Base-by-base conservation (phyloP, 2,888 invertebrate species). In the Drosophila pegasa region DNA sequence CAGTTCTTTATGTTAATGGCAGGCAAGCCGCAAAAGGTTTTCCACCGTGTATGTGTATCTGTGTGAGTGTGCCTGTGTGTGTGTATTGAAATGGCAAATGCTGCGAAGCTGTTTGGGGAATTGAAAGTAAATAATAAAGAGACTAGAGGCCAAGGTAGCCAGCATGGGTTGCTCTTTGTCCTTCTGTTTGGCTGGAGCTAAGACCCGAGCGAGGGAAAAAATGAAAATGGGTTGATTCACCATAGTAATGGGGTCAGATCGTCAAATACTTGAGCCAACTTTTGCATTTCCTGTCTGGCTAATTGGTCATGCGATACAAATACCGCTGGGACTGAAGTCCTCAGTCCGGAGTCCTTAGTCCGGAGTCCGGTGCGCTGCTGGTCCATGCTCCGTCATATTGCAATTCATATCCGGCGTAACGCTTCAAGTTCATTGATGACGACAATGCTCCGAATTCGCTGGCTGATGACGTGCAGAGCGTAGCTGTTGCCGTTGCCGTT, bases 51-150 rank as follows among this genome's bases (percentile, higher is more conserved):
- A 45, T 40, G 5, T 59, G 7, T 45, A 16, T 45, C 6, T 41
- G 12, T 58, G 37, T 55, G 33, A 38, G 16, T 50, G 37, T 58
- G 61, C 47, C 37, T 48, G 27, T 51, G 14, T 59, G 51, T 37
- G 47, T 69, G 37, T 54, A 61, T 60, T 61, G 48, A 75, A 68
- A 73, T 80, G 63, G 76, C 68, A 82, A 81, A 82, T 82, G 63
- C 50, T 60, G 72, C 70, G 61, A 59, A 67, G 71, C 68, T 77
- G 67, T 74, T 85, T 61, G 31, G 83, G 88, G 80, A 79, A 88
- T 84, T 82, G 86, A 88, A 86, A 75, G 86, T 86, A 86, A 88
- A 83, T 83, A 85, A 74, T 72, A 64, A 67, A 61, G 56, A 68
- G 52, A 41, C 48, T 50, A 20, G 57, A 40, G 22, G 51, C 40